Conservation (phyloP, 2,888 invertebrate species). For the Thecophora atra region DNA sequence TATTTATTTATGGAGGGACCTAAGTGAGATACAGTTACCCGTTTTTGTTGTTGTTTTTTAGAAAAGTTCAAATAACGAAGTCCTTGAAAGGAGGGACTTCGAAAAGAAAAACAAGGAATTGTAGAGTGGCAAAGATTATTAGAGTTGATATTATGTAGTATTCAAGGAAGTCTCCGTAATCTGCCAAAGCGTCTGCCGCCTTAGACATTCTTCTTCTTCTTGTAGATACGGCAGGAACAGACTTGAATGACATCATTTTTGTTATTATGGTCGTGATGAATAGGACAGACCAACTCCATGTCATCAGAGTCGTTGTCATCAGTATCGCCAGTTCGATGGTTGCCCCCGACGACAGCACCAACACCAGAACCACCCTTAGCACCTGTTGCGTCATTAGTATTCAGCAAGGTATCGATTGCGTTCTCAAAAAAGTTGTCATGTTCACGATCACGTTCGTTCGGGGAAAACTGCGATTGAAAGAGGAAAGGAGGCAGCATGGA, state of each 20-base stretch:
- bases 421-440: constrained; percentile 20
- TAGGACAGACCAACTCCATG: constrained; percentile 43
- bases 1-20: too few species aligned
- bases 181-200: not conserved
- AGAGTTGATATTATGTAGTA: too few species aligned
- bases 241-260: constrained; percentile 44
- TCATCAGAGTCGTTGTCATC: constrained; percentile 35
- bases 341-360: not conserved
- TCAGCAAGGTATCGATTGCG: constrained; percentile 31
- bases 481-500: constrained; percentile 16
- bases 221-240: constrained; percentile 46
- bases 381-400: not conserved
- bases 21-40: too few species aligned
- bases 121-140: not conserved
- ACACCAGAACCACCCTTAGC: constrained; percentile 16
- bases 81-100: too few species aligned
- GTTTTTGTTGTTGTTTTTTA: too few species aligned
- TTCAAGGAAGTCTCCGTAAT: too few species aligned
- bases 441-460: not conserved
- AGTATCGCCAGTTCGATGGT: not conserved
- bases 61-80: too few species aligned
- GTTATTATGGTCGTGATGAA: constrained; percentile 39
- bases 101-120: too few species aligned
- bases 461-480: constrained; percentile 15
- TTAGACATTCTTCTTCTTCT: constrained; percentile 41